Evolutionary conservation across 2,797 vertebrate genomes (phyloP), one percentile per base, ranked within the genome.

Genomic region (Macropodus opercularis): DNA sequence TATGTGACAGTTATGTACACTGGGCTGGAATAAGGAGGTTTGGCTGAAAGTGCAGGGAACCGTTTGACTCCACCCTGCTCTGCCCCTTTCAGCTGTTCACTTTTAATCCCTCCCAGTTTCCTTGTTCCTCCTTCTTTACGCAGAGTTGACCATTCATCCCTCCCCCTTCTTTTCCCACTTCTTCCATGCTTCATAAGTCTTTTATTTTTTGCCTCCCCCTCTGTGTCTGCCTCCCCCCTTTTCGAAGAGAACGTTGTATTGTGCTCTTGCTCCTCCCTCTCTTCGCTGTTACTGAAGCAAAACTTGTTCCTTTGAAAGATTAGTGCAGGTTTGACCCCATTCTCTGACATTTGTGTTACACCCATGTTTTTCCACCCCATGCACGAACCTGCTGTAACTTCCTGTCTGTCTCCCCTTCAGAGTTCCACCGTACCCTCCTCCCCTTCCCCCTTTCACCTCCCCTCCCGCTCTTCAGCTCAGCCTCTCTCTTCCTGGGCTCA

Each of bases 401-500:
- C 75, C 72, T 84, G 68, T 38, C 18, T 52, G 47, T 64, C 46
- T 61, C 56, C 27, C 19, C 46, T 14, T 49, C 47, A 48, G 53
- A 65, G 68, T 49, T 60, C 59, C 62, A 63, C 67, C 79, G 69
- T 79, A 35, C 76, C 83, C 83, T 81, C 81, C 79, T 82, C 84
- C 84, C 65, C 85, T 75, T 64, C 82, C 84, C 71, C 75, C 56
- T 72, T 52, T 59, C 69, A 81, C 83, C 81, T 80, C 71, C 66
- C 83, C 79, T 79, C 85, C 72, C 75, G 83, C 74, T 68, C 71
- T 64, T 63, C 52, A 77, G 74, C 72, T 77, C 72, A 9, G 65
- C 67, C 40, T 57, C 64, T 73, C 61, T 79, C 62, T 82, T 74
- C 65, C 85, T 82, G 78, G 69, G 67, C 79, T 88, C 84, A 90